These are phyloP conservation scores for Metaphire vulgaris DNA, from an alignment of 1,140 invertebrate genomes.

Conservation along the genomic window DNA sequence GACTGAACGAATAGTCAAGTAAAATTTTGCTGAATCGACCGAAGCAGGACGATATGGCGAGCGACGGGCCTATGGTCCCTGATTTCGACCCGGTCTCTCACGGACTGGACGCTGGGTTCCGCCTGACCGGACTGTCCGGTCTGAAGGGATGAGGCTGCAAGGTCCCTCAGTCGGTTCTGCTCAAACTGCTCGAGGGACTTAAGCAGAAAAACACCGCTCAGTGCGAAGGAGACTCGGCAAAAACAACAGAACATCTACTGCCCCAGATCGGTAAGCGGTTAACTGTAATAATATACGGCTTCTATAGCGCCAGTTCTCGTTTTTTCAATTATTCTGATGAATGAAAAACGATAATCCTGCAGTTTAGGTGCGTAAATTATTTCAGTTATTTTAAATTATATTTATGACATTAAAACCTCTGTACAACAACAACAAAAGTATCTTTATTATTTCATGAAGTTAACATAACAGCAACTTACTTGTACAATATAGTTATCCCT, in stretches of 20 bases:
- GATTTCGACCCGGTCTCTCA: conserved; percentile 84
- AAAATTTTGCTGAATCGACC: background rate
- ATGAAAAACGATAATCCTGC: background rate
- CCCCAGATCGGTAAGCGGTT: conserved; percentile 41
- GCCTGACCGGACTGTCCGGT: conserved; percentile 91
- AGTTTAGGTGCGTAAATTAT: too few species aligned
- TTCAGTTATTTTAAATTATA: too few species aligned
- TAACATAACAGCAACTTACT: too few species aligned
- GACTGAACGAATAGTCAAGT: too few species aligned
- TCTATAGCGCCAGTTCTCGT: background rate
- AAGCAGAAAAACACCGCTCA: conserved; percentile 48
- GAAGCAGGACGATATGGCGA: background rate
- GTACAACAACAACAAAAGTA: too few species aligned
- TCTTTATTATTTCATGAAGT: too few species aligned
- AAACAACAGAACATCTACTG: background rate
- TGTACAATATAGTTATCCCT: background rate
- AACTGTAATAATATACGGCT: background rate
- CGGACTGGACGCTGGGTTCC: conserved; percentile 84
- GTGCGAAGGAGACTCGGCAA: conserved; percentile 11
- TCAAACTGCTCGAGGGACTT: conserved; percentile 89
- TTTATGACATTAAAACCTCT: too few species aligned
- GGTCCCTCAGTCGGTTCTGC: conserved; percentile 92
- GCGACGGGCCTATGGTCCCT: background rate
- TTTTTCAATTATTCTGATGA: background rate
- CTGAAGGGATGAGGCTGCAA: conserved; percentile 99